Conservation (phyloP, 2,113 vertebrate genomes). For the Bubo bubo region DNA sequence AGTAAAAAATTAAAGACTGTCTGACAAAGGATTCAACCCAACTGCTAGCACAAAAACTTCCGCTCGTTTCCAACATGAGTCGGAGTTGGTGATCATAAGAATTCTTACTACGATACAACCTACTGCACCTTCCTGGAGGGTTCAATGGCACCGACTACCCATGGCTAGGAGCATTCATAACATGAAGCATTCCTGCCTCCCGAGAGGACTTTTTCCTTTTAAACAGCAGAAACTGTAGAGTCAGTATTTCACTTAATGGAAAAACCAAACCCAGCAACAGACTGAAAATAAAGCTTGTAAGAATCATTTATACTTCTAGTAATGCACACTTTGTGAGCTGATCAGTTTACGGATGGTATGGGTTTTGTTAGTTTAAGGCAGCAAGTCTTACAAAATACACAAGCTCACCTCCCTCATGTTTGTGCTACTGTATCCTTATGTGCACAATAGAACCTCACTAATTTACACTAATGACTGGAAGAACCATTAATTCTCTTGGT, state of each 20-base stretch:
- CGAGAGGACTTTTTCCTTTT: not conserved
- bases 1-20: not conserved
- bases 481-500: slow-evolving; percentile 48
- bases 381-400: slow-evolving; percentile 44
- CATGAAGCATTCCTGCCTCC: slow-evolving; percentile 28
- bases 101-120: not conserved
- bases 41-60: not conserved
- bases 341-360: not conserved
- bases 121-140: not conserved
- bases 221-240: slow-evolving; percentile 27
- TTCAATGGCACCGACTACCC: slow-evolving; percentile 13
- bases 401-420: slow-evolving; percentile 37
- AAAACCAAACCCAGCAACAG: slow-evolving; percentile 18
- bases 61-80: not conserved
- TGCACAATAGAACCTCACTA: slow-evolving; percentile 54
- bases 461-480: slow-evolving; percentile 56
- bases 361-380: slow-evolving; percentile 46
- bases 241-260: not conserved
- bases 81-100: not conserved
- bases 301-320: not conserved
- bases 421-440: slow-evolving; percentile 51
- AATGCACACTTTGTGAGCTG: not conserved
- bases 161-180: not conserved
- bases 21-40: not conserved
- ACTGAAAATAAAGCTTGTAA: slow-evolving; percentile 1